Evolutionary conservation across 2,888 invertebrate genomes (phyloP).

Genomic region (Lasius platythorax): DNA sequence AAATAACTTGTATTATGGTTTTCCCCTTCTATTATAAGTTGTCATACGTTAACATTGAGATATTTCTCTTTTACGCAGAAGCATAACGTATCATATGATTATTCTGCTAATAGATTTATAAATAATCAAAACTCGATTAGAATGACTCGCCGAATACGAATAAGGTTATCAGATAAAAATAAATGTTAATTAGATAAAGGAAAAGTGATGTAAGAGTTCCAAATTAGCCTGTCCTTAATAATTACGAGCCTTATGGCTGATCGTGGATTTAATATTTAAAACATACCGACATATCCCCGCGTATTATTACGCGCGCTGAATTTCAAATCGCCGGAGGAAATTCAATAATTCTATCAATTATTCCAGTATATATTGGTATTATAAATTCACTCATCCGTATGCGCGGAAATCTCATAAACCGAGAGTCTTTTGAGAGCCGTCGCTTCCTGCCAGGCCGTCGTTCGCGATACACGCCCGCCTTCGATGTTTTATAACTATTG

Average conservation of each 20-base stretch:
- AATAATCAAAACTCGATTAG: not conserved
- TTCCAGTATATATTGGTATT: not conserved
- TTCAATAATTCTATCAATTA: conserved; percentile 35
- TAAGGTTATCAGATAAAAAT: conserved; percentile 16
- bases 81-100: not conserved
- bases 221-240: conserved; percentile 18
- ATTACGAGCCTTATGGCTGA: conserved; percentile 7
- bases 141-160: not conserved
- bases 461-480: conserved; percentile 53
- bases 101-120: not conserved
- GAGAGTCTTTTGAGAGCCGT: conserved; percentile 48
- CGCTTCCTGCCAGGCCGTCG: conserved; percentile 43
- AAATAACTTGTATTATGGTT: not conserved
- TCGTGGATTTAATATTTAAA: conserved; percentile 14
- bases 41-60: not conserved
- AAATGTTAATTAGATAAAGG: conserved; percentile 5
- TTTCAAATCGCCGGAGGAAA: not conserved
- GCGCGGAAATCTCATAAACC: conserved; percentile 62
- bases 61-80: not conserved
- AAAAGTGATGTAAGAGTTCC: not conserved
- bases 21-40: not conserved
- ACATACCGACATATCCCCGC: not conserved
- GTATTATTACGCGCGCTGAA: not conserved
- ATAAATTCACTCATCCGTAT: conserved; percentile 29
- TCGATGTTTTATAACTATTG: conserved; percentile 47